A percentile compares a stretch with the other conserved stretches of the same genome.
Evolutionary conservation across 2,888 invertebrate genomes (phyloP).

Genomic region (Tortrix viridana): DNA sequence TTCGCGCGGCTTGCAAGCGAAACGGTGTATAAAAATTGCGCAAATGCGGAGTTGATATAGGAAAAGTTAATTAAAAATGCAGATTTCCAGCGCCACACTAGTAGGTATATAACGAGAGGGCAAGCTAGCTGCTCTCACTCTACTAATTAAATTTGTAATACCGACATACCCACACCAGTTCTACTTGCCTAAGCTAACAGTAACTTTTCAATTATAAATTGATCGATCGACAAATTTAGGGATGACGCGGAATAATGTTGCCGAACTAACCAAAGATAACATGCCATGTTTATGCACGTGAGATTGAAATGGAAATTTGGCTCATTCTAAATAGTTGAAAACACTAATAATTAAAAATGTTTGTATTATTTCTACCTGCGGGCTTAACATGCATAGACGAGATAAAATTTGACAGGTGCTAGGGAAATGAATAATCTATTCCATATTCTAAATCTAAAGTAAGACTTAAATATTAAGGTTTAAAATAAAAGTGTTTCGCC

Average conservation of each 20-base stretch:
- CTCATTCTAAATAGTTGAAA: slow-evolving; percentile 7
- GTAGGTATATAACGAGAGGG: slow-evolving; percentile 21
- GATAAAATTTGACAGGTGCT: no score
- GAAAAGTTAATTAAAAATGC: slow-evolving; percentile 41
- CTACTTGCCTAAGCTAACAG: slow-evolving; percentile 44
- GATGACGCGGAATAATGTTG: slow-evolving; percentile 1
- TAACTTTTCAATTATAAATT: slow-evolving; percentile 51
- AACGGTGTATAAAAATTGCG: slow-evolving; percentile 34
- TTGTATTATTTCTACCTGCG: no score
- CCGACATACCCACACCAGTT: slow-evolving; percentile 27
- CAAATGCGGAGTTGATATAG: slow-evolving; percentile 37
- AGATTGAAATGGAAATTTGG: slow-evolving; percentile 24
- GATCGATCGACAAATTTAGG: slow-evolving; percentile 35
- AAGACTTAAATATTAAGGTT: no score
- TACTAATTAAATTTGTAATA: slow-evolving; percentile 45
- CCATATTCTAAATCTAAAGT: no score
- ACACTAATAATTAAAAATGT: no score
- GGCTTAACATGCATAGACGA: no score
- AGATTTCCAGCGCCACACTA: slow-evolving; percentile 30
- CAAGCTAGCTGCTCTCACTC: slow-evolving; percentile 23
- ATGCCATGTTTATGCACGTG: slow-evolving; percentile 16
- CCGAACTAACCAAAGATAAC: slow-evolving; percentile 17
- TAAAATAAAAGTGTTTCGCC: no score
- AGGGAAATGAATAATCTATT: no score
- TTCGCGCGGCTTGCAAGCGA: slow-evolving; percentile 12